Conservation (phyloP, 2,113 vertebrate genomes). For the Strigops habroptila region DNA sequence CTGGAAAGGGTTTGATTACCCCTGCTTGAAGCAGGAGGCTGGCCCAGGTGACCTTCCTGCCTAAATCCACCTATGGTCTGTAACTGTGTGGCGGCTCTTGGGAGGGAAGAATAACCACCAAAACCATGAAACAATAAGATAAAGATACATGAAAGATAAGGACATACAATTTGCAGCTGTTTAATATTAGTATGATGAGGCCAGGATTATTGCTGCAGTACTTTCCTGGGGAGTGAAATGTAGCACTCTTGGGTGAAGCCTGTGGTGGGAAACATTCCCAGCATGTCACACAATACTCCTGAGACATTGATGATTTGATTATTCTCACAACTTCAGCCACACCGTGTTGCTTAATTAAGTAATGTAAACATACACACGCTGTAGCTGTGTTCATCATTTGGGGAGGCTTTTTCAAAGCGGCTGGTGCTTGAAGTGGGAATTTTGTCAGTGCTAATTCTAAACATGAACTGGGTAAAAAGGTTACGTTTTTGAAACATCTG, state of each 20-base stretch:
- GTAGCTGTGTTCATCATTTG: neutral
- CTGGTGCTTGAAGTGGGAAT: neutral
- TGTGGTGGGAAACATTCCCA: neutral
- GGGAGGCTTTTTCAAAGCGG: neutral
- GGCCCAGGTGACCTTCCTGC: neutral
- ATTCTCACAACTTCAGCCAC: neutral
- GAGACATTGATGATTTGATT: neutral
- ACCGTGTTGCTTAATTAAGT: neutral
- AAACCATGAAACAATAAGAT: neutral
- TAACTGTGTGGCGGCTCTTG: neutral
- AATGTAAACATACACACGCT: neutral
- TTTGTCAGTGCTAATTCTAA: conserved; percentile 11
- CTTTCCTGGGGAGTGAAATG: neutral
- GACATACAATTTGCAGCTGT: neutral
- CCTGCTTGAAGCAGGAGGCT: neutral
- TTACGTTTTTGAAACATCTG: conserved; percentile 65
- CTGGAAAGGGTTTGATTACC: neutral
- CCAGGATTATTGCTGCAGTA: neutral
- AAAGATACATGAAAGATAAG: neutral
- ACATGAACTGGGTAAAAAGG: conserved; percentile 17
- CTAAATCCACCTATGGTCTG: neutral
- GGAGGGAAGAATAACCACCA: neutral
- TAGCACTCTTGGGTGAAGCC: neutral
- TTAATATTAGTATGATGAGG: neutral
- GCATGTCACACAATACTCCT: neutral